Conservation (phyloP, 2,888 invertebrate species). For the Pristionchus entomophagus region DNA sequence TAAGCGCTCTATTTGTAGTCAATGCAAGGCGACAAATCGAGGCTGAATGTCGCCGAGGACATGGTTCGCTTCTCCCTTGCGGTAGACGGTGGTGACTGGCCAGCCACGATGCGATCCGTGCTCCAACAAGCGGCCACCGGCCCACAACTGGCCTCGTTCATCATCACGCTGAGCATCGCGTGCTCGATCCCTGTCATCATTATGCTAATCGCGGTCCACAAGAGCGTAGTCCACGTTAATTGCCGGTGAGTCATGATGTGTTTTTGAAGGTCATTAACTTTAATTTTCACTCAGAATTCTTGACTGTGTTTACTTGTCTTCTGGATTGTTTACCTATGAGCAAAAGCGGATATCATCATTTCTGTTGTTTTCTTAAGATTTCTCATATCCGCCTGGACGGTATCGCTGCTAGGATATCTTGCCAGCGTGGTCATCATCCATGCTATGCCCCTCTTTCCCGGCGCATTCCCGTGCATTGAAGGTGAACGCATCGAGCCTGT, state of each 20-base stretch:
- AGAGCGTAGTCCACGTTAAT: background rate
- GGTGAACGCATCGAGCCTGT: background rate
- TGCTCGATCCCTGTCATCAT: background rate
- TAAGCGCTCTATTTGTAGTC: no score
- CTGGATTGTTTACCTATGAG: no score
- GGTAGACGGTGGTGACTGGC: no score
- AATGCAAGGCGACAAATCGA: no score
- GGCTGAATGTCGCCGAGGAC: no score
- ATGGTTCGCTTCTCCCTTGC: no score
- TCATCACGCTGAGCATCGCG: background rate
- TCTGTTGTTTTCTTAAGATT: background rate
- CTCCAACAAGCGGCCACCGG: background rate
- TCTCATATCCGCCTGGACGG: background rate
- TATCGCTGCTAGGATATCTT: background rate
- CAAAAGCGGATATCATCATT: background rate
- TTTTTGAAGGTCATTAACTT: no score
- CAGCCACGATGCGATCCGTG: background rate
- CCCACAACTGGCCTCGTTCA: background rate
- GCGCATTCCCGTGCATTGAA: background rate
- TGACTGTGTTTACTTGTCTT: no score
- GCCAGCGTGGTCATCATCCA: background rate
- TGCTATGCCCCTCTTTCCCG: background rate
- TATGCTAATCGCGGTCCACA: background rate
- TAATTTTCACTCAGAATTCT: no score
- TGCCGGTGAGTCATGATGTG: conserved; percentile 14